phyloP scores from a whole-genome alignment of 1,140 invertebrate species.

The Cyclargus thomasi region DNA sequence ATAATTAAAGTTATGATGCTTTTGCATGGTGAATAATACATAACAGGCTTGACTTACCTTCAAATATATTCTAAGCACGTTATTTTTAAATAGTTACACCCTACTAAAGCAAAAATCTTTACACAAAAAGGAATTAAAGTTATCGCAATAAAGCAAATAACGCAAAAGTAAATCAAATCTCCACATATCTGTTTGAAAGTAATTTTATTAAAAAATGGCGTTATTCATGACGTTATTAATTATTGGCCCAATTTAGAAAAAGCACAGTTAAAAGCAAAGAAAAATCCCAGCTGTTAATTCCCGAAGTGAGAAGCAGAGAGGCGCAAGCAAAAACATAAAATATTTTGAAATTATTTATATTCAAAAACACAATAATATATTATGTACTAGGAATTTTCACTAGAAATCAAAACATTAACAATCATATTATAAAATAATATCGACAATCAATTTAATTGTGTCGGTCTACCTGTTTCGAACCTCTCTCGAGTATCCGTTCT shows the following conservation, averaged over 20 bases:
- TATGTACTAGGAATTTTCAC: slow-evolving; percentile 53
- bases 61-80: no score
- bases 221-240: no score
- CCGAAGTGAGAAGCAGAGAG: slow-evolving; percentile 36
- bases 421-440: slow-evolving; percentile 37
- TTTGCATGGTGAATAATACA: no score
- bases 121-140: no score
- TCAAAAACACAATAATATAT: slow-evolving; percentile 53
- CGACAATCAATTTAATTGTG: slow-evolving; percentile 17
- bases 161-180: no score
- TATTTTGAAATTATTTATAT: slow-evolving; percentile 50
- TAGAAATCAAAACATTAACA: slow-evolving; percentile 48
- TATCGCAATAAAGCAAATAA: no score
- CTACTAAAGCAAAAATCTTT: no score
- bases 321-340: slow-evolving; percentile 50
- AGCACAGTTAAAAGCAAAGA: neutral
- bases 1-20: no score
- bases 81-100: no score
- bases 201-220: no score
- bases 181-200: no score
- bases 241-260: neutral
- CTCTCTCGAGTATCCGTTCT: slow-evolving; percentile 65
- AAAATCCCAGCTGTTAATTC: slow-evolving; percentile 24
- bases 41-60: no score
- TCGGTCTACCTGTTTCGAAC: slow-evolving; percentile 59